phyloP scores from a whole-genome alignment of 2,797 vertebrate species.

The Columba guinea region DNA sequence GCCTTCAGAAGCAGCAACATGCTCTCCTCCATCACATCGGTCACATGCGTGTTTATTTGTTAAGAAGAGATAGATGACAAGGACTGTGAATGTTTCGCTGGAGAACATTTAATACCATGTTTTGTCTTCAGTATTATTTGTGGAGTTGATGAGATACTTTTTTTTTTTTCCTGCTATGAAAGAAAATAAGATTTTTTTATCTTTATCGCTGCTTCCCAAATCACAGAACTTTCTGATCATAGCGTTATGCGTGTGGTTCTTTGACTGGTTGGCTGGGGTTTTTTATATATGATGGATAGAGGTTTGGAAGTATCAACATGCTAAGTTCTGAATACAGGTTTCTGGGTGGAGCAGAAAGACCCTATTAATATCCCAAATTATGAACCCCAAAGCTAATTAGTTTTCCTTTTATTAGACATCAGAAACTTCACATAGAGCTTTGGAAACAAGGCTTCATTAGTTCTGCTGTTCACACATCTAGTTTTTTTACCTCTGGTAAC shows the following conservation, averaged over 20 bases:
- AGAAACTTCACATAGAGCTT: background rate
- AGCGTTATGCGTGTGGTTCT: fast-evolving
- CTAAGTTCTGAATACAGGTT: background rate
- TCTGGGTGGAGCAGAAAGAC: background rate
- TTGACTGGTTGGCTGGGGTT: background rate
- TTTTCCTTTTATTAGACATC: background rate
- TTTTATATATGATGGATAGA: background rate
- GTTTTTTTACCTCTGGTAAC: background rate
- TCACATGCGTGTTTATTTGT: background rate
- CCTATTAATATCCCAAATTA: background rate
- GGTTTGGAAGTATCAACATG: background rate
- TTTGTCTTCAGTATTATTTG: background rate
- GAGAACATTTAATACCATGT: background rate
- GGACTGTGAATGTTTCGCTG: background rate
- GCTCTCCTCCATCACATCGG: background rate
- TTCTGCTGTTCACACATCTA: background rate
- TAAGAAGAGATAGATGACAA: background rate
- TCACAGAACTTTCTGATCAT: background rate
- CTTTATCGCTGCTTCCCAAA: background rate
- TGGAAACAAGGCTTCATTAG: background rate
- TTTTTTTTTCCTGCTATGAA: background rate
- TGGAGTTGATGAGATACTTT: background rate
- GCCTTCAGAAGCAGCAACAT: background rate
- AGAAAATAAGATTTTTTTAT: background rate
- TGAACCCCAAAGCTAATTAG: background rate